Evolutionary conservation across 2,113 vertebrate species (phyloP).

Genomic region (Aviceda subcristata): DNA sequence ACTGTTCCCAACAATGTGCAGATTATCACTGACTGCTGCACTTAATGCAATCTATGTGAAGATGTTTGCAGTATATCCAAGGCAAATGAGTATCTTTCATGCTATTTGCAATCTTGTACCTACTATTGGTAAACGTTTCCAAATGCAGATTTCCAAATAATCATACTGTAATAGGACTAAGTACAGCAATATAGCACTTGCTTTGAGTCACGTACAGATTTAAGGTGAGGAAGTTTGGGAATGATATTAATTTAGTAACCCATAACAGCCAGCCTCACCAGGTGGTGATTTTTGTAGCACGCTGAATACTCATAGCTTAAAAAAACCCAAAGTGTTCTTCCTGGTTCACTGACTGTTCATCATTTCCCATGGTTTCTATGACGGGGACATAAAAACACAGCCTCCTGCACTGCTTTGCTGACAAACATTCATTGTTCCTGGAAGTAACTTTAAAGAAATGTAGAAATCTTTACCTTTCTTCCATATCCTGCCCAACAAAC

Average conservation of each 20-base stretch:
- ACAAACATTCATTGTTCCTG: background rate
- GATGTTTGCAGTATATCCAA: background rate
- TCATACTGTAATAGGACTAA: background rate
- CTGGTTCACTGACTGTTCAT: background rate
- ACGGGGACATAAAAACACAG: background rate
- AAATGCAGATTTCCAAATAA: background rate
- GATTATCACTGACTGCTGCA: background rate
- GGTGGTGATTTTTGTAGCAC: background rate
- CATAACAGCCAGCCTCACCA: background rate
- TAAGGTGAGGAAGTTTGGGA: background rate
- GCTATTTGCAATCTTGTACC: background rate
- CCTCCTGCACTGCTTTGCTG: background rate
- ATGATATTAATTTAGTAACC: background rate
- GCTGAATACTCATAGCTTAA: background rate
- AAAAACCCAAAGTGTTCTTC: fast-evolving
- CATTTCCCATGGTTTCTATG: background rate
- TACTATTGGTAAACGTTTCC: background rate
- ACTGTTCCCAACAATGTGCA: background rate
- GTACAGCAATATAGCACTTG: background rate
- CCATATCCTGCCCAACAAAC: background rate
- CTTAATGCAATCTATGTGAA: background rate
- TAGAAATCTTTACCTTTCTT: background rate
- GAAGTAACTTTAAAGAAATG: background rate
- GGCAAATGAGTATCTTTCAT: background rate
- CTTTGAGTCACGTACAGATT: background rate